Evolutionary conservation across 1,140 invertebrate genomes (phyloP).

Genomic region (Drosophila gunungcola): DNA sequence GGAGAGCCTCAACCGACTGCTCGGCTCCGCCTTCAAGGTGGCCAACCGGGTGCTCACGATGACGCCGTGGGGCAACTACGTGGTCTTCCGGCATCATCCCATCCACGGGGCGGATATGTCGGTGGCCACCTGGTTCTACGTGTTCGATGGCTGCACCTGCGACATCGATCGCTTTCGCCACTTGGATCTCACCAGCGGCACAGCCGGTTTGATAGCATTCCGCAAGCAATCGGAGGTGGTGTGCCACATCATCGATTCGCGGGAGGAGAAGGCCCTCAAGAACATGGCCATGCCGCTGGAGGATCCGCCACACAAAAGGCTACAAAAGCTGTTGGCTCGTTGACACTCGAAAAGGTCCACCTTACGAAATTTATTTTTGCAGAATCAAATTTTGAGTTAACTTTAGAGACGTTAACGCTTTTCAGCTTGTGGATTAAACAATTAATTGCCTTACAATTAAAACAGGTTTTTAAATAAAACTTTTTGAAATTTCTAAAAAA

Average conservation of each 20-base stretch:
- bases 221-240: constrained; percentile 35
- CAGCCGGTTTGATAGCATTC: constrained; percentile 62
- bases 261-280: constrained; percentile 31
- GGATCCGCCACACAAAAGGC: not conserved
- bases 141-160: constrained; percentile 73
- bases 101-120: not conserved
- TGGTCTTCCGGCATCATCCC: constrained; percentile 54
- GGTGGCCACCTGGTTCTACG: constrained; percentile 40
- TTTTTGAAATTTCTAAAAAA: not conserved
- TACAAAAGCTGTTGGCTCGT: not conserved
- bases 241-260: constrained; percentile 57
- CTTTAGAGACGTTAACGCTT: no score
- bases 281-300: constrained; percentile 1
- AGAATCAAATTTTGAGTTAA: constrained; percentile 5
- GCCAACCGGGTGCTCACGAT: constrained; percentile 68
- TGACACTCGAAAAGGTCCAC: not conserved
- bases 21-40: constrained; percentile 58
- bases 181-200: constrained; percentile 68
- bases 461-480: not conserved
- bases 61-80: constrained; percentile 81
- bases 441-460: not conserved
- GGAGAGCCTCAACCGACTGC: constrained; percentile 53
- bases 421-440: not conserved
- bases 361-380: not conserved
- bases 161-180: constrained; percentile 72